Evolutionary conservation across 2,888 invertebrate species (phyloP).

Genomic region (Mythimna ferrago): DNA sequence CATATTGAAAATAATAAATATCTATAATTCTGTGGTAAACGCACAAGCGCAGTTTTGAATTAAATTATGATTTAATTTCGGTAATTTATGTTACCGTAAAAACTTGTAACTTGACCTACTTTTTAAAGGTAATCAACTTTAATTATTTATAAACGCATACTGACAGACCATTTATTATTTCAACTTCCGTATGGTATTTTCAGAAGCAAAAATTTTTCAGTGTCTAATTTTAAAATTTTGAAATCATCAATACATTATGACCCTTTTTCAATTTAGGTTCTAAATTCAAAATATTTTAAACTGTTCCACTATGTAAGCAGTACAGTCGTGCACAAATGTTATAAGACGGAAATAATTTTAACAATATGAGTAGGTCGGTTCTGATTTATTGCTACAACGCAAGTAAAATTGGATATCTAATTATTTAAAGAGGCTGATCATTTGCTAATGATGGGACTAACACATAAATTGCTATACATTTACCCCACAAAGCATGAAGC

Average conservation of each 20-base stretch:
- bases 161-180: background rate
- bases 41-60: background rate
- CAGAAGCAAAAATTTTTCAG: background rate
- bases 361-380: background rate
- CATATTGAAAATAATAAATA: background rate
- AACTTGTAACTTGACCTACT: constrained; percentile 51
- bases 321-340: constrained; percentile 20
- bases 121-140: constrained; percentile 56
- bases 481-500: constrained; percentile 32
- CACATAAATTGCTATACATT: constrained; percentile 11
- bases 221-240: background rate
- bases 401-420: background rate
- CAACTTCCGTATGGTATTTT: background rate
- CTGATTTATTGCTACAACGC: background rate
- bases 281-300: background rate
- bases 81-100: constrained; percentile 37
- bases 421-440: background rate
- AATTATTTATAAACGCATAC: constrained; percentile 24
- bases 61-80: constrained; percentile 27
- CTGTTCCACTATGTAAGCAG: background rate
- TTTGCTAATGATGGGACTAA: background rate
- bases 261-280: background rate
- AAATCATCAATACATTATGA: background rate
- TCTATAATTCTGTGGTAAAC: constrained; percentile 7
- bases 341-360: background rate